Evolutionary conservation across 2,888 invertebrate species (phyloP), one percentile per base, ranked within the genome.

Genomic region (Cephonodes hylas): DNA sequence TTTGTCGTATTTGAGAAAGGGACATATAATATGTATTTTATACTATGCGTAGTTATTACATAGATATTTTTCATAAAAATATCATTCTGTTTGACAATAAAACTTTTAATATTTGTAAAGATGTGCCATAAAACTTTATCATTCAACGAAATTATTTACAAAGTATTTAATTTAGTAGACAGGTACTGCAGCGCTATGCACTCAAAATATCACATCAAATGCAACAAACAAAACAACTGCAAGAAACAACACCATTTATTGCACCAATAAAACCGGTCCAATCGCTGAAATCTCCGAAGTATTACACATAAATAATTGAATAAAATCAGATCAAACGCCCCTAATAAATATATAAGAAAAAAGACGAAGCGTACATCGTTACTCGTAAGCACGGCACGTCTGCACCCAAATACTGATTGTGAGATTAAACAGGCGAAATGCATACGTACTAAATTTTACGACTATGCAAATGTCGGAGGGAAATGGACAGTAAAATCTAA

Each of bases 371-470:
- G 13, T 65, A 46, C 23, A 48, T 53, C 57, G 44, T 64, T 46
- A 48, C 59, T 61, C 48, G 48, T 27, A 53, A 53, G 18, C 53
- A 18, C 3, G 31, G 53, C 53, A 53, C 53, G 0, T 4, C 77
- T 81, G 78, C 73, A 79, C 80, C 80, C 80, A 81, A 83, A 78
- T 68, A 53, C 53, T 53, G 53, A 53, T 53, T 53, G 75, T 65
- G 66, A 63, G 86, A 87, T 91, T 89, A 89, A 53, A 78, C 81
- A 79, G 79, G 79, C 83, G 82, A 87, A 89, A 89, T 87, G 89
- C 89, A 87, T 88, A 82, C 84, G 86, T 83, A 81, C 87, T 89
- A 88, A 89, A 87, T 78, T 91, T 91, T 91, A 92, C 84, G 89
- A 81, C 81, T 90, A 92, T 91, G 91, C 91, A 91, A 91, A 92